Base-by-base conservation (phyloP, 2,113 vertebrate species). In the Alexandromys fortis region DNA sequence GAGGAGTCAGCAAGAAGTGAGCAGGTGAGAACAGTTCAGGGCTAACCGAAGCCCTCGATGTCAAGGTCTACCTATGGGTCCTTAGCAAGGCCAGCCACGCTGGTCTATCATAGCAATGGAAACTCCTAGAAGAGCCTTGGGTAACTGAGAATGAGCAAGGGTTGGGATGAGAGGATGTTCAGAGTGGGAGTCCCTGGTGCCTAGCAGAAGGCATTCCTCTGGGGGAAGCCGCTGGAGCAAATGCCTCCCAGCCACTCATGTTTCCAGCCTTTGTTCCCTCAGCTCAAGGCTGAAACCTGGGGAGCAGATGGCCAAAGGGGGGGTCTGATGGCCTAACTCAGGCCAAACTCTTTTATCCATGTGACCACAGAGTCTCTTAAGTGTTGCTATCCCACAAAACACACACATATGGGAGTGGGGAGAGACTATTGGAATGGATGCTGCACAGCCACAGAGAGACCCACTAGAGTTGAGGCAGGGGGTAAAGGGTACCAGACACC, bases 281-380 rank as follows among this genome's bases (percentile, higher is more conserved):
- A 52, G 13, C 63, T 47, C 67, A 52, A 94, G 85, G 26, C 38
- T 19, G 52, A 78, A 75, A 35, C 45, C 49, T 38, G 47, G 38
- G 17, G 33, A 21, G 6, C 3, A 5, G 10, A 45, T 1, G 13
- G 63, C 24, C 24, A 13, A 35, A 0, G 13, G 35, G 19, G 19
- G 19, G 42, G 45, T 72, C n/a, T 8, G 3, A 38, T 3, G 0
- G 33, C 26, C 85, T 92, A 38, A 17, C 26, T 33, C 55, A 28
- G 21, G 19, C 45, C 35, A 17, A 3, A 5, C 2, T 9, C 13
- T 7, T 81, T 63, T 91, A 63, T 3, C 72, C 58, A 28, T 35
- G 28, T 81, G 47, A 61, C 42, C 55, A 30, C 0, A 76, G 19
- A 76, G 24, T 63, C 10, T 55, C 55, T 55, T 33, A n/a, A 49